Base-by-base conservation (phyloP, 2,113 vertebrate species). In the Ceyx cyanopectus region DNA sequence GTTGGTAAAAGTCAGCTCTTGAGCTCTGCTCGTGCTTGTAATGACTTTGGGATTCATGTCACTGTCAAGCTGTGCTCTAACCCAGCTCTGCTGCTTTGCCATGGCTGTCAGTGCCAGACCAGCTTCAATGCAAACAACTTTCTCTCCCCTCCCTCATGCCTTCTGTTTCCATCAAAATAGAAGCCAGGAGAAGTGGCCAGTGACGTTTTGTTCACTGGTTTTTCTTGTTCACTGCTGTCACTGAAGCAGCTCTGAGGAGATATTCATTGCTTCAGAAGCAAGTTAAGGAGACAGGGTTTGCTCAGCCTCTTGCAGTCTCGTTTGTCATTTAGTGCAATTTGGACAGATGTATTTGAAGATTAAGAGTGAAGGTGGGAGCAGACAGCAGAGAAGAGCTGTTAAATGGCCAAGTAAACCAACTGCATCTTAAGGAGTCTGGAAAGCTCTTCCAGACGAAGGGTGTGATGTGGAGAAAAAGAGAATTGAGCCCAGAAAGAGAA, bases 271-370 rank as follows among this genome's bases (percentile, higher is more conserved):
- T 81, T 95, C 85, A 90, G 4, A 10, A 87, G 57, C 58, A n/a
- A 0, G 0, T 37, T 37, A 78, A 79, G 27, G 50, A 90, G 65
- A 50, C 20, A n/a, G 77, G 12, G 16, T 87, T 87, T 77, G 75
- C 62, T 97, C 75, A 72, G 75, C 73, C 51, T 75, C 62, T 87
- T 65, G 45, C 68, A 74, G 57, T 83, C 72, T 69, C 14, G 2
- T 91, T 93, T 83, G 68, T 80, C 48, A 43, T 93, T 91, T 90
- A 91, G 89, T 85, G 86, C 75, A 68, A 74, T 93, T 94, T 91
- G 83, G 74, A 58, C 54, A 93, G 89, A 92, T 77, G 77, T 65
- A 86, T 58, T 87, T 77, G 87, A 77, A 94, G 67, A 95, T 93
- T 87, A 54, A 77, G 65, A 89, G 56, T 58, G 57, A 88, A 92